These are phyloP conservation scores for Cyprinus carpio DNA, from an alignment of 2,113 vertebrate genomes.

Conservation along the genomic window DNA sequence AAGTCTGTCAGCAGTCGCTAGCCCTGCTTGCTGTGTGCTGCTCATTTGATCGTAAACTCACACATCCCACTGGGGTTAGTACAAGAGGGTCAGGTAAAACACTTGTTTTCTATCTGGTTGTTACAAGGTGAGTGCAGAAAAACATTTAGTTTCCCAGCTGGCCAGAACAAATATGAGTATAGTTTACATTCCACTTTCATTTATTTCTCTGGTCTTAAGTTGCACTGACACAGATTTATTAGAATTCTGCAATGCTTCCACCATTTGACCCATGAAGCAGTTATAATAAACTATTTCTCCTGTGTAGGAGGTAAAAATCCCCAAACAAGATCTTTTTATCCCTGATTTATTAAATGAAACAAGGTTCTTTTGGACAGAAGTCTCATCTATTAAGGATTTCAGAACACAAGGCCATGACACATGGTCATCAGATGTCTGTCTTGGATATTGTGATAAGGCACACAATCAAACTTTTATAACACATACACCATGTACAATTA, in stretches of 20 bases:
- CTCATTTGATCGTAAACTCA: constrained; percentile 61
- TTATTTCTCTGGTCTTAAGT: constrained; percentile 39
- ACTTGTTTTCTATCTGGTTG: constrained; percentile 38
- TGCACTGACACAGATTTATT: constrained; percentile 35
- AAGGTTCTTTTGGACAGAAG: constrained; percentile 6
- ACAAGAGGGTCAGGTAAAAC: constrained; percentile 56
- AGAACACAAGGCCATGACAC: neutral
- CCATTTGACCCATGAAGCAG: constrained; percentile 14
- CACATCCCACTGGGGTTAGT: constrained; percentile 54
- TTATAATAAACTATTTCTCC: constrained; percentile 42
- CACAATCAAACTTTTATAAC: constrained; percentile 9
- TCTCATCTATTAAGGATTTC: neutral
- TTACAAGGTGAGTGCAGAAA: constrained; percentile 21
- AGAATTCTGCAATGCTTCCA: constrained; percentile 26
- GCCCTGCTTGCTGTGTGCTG: constrained; percentile 43
- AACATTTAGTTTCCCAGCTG: constrained; percentile 20
- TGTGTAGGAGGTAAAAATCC: constrained; percentile 21
- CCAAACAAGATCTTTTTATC: constrained; percentile 15
- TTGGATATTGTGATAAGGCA: neutral
- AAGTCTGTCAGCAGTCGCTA: constrained; percentile 57
- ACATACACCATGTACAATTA: neutral
- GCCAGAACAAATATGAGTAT: constrained; percentile 18
- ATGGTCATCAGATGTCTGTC: constrained; percentile 15
- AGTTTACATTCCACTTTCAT: constrained; percentile 37
- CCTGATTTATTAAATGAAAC: constrained; percentile 14